Base-by-base conservation (phyloP, 2,797 vertebrate genomes). In the Lagothrix lagotricha region DNA sequence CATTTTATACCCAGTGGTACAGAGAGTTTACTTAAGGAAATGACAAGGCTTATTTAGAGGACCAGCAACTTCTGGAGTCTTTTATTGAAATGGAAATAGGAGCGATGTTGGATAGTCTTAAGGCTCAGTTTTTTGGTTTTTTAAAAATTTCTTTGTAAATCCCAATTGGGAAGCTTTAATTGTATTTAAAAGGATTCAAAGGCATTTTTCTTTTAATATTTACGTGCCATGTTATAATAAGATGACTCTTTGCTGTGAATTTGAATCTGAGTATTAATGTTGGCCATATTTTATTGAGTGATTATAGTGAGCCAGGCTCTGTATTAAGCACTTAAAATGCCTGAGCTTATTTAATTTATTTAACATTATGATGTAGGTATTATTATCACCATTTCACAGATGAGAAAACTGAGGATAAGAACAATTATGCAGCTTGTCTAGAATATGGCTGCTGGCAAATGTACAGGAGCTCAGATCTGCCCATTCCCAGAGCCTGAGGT, bases 21-120 rank as follows among this genome's bases (percentile, higher is more conserved):
- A 36, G 75, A 39, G 28, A 73, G 30, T 84, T 79, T 92, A 79
- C 33, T 88, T 90, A 88, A 96, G 89, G 91, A 94, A 94, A 95
- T 94, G 50, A 70, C 54, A 67, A 54, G 57, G 5, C 36, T 96
- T 93, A 86, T 81, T 77, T 93, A 77, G 50, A 90, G 44, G 57
- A 28, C 39, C 36, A 80, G 57, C 5, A 57, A 50, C 33, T 79
- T 70, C 41, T 79, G 24, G 36, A 88, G 7, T 81, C 75, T 92
- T 36, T 75, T 41, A 75, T 82, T 92, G 10, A 93, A 93, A 89
- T 91, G 50, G 24, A 94, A 76, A 46, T 87, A 33, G 54, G 24
- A 88, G 7, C 7, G 46, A 72, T 90, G 1, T 88, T 88, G 44
- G 28, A 61, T 84, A 76, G 1, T 28, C 33, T 86, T 80, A 67